Conservation (phyloP, 2,797 vertebrate genomes). For the Orestias chungarensis region DNA sequence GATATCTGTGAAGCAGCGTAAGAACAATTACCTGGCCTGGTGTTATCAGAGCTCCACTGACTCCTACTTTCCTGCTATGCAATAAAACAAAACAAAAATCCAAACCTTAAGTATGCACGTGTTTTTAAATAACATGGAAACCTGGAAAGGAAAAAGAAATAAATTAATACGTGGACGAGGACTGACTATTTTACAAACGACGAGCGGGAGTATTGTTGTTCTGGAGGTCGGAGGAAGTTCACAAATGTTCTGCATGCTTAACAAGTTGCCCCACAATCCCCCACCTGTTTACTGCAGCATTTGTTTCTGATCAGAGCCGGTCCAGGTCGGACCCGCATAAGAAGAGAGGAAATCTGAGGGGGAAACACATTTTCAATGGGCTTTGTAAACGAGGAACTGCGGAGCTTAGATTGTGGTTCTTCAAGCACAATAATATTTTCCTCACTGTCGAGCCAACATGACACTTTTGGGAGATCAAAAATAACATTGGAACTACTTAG, state of each 20-base stretch:
- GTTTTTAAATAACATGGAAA: background rate
- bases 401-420: background rate
- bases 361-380: constrained; percentile 28
- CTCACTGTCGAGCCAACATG: background rate
- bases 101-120: background rate
- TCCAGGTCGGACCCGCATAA: constrained; percentile 22
- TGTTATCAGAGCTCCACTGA: constrained; percentile 16
- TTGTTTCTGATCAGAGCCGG: background rate
- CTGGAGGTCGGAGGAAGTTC: constrained; percentile 56
- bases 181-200: background rate
- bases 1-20: background rate
- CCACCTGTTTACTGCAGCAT: background rate
- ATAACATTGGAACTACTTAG: background rate
- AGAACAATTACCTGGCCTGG: constrained; percentile 21
- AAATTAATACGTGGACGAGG: background rate
- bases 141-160: constrained; percentile 2
- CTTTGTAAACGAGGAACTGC: constrained; percentile 15
- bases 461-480: background rate
- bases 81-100: constrained; percentile 33
- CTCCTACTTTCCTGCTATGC: background rate
- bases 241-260: constrained; percentile 48
- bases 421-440: background rate
- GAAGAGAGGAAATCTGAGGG: constrained; percentile 32
- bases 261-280: constrained; percentile 27
- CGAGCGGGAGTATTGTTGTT: constrained; percentile 38